Base-by-base conservation (phyloP, 2,113 vertebrate genomes). In the Chauna torquata region DNA sequence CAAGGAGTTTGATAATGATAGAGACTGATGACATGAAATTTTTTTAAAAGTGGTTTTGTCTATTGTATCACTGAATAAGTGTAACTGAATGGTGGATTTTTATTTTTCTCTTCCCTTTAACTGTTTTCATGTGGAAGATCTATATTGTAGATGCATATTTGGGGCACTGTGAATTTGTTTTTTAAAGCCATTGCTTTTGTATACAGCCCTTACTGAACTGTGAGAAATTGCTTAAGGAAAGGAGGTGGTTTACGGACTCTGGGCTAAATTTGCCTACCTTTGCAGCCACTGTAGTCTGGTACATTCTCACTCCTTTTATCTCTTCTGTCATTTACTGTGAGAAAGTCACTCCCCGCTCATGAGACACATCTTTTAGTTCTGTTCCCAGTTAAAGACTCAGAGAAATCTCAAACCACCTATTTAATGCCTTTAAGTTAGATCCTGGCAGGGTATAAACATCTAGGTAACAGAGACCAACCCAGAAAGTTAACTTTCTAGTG, bases 1-100 rank as follows among this genome's bases (percentile, higher is more conserved):
- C 16, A 68, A 85, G 16, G 49, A 93, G 8, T 61, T 92, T 90
- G 40, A 52, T 92, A 78, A 94, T 80, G 40, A 82, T 82, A 30
- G 49, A 82, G 24, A 65, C 20, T 72, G 76, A 92, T 65, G 69
- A 45, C 17, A 42, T 25, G 23, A 6, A 65, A 54, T 30, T 61
- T 78, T 30, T 61, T 78, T 28, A 7, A 79, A 85, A 86, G 4
- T 22, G 13, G 2, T 88, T 85, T 88, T 30, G 4, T 30, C 17
- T 57, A 3, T 69, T 78, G 23, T 69, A 64, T 78, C 30, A 52
- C 6, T 74, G 34, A 78, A 12, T 57, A 84, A 20, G 1, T 54
- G 24, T 24, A 74, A 81, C 5, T 45, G 15, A 64, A 65, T 52
- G 16, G 4, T 54, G 40, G 55, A 17, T 58, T 81, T 57, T 86